phyloP scores from a whole-genome alignment of 2,113 vertebrate genomes.

The Onychostoma macrolepis region DNA sequence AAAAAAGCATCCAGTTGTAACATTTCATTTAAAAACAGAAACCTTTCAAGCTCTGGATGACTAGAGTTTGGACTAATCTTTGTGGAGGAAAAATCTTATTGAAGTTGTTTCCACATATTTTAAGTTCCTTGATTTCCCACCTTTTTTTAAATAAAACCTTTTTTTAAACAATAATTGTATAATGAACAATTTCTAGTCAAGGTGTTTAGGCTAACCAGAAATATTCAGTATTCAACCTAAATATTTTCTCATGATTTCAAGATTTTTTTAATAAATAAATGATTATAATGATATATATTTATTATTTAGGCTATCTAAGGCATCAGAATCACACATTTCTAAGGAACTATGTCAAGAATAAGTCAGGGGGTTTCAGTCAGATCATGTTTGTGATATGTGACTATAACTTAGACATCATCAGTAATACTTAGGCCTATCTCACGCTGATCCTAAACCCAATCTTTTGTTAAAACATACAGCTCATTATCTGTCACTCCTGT shows the following conservation, averaged over 20 bases:
- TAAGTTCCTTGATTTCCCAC: background rate
- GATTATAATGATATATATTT: background rate
- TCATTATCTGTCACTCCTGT: conserved; percentile 20
- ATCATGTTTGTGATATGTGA: conserved; percentile 1
- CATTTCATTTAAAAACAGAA: background rate
- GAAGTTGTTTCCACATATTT: background rate
- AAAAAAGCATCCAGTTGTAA: conserved; percentile 47
- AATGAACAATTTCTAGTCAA: too few species aligned
- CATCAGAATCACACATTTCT: background rate
- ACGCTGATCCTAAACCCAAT: conserved; percentile 6
- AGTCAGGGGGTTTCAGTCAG: background rate
- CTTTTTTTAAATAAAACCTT: too few species aligned
- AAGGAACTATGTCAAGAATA: background rate
- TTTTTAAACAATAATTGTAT: too few species aligned
- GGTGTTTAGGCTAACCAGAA: too few species aligned
- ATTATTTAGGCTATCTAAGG: background rate
- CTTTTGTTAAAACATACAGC: conserved; percentile 5
- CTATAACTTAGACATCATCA: background rate
- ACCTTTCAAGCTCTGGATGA: conserved; percentile 18
- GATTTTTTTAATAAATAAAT: background rate
- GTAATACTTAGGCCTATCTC: background rate
- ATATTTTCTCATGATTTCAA: background rate
- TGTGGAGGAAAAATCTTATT: background rate
- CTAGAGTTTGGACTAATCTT: background rate
- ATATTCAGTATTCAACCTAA: too few species aligned